phyloP scores from a whole-genome alignment of 1,140 invertebrate species.

The Condylostylus longicornis region DNA sequence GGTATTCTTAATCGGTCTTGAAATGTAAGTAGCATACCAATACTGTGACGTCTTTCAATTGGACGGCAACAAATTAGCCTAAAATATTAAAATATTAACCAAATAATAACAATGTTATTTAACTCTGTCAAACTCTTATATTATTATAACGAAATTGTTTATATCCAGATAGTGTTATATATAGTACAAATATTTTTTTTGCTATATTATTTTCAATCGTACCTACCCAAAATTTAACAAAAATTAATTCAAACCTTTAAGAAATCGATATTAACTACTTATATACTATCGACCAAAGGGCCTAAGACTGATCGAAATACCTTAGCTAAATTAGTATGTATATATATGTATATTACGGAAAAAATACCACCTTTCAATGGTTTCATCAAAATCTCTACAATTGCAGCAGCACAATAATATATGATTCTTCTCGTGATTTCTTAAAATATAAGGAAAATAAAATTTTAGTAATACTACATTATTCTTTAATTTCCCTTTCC shows the following conservation, averaged over 20 bases:
- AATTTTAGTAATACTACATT: no score
- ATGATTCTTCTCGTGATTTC: slow-evolving; percentile 34
- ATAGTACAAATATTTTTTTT: neutral
- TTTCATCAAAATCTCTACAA: slow-evolving; percentile 40
- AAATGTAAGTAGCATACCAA: slow-evolving; percentile 31
- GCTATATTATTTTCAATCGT: neutral
- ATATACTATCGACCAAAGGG: no score
- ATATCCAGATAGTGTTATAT: no score
- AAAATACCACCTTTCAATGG: slow-evolving; percentile 32
- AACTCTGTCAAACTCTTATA: no score
- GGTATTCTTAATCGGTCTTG: slow-evolving; percentile 39
- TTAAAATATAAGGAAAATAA: no score
- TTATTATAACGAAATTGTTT: no score
- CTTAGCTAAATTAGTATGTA: neutral
- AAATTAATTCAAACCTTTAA: neutral
- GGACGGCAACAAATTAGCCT: slow-evolving; percentile 18
- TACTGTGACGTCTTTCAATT: slow-evolving; percentile 15
- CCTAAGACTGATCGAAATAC: no score
- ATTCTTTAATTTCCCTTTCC: no score
- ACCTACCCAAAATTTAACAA: slow-evolving; percentile 25
- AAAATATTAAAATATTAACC: neutral
- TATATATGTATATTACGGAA: slow-evolving; percentile 23
- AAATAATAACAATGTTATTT: neutral
- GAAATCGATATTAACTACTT: neutral
- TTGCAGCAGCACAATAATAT: slow-evolving; percentile 42